These are phyloP conservation scores for Dryococelus australis DNA, from an alignment of 2,888 invertebrate genomes.

Conservation along the genomic window DNA sequence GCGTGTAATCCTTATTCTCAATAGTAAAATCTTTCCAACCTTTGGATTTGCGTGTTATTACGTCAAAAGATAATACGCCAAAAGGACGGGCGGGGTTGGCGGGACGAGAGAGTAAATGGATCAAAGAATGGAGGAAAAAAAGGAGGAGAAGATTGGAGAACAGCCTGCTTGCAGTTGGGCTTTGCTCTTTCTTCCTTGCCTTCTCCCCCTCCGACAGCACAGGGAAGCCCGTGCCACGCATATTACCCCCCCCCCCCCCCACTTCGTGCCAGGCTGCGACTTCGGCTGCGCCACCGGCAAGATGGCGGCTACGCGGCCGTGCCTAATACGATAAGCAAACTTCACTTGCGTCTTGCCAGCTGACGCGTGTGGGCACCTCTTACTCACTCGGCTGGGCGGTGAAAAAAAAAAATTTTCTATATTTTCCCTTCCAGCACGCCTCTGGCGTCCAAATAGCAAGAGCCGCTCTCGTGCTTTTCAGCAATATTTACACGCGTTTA, in stretches of 20 bases:
- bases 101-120: not conserved
- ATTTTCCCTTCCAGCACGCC: no score
- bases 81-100: not conserved
- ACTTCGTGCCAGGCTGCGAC: not conserved
- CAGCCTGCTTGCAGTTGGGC: not conserved
- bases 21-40: constrained; percentile 20
- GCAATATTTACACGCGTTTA: no score
- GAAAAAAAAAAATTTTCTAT: not conserved
- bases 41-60: constrained; percentile 29
- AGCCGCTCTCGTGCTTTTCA: not conserved
- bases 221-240: not conserved
- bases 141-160: not conserved
- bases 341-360: not conserved
- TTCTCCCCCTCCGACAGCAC: not conserved
- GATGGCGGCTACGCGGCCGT: not conserved
- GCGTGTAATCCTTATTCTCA: constrained; percentile 25
- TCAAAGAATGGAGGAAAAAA: constrained; percentile 5
- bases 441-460: no score
- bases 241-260: no score
- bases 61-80: constrained; percentile 28
- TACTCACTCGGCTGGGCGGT: not conserved
- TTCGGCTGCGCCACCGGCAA: not conserved
- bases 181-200: not conserved
- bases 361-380: not conserved
- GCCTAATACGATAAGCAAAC: not conserved